These are phyloP conservation scores for Phoenoteleia sp. DNA, from an alignment of 2,888 invertebrate genomes.

Conservation along the genomic window DNA sequence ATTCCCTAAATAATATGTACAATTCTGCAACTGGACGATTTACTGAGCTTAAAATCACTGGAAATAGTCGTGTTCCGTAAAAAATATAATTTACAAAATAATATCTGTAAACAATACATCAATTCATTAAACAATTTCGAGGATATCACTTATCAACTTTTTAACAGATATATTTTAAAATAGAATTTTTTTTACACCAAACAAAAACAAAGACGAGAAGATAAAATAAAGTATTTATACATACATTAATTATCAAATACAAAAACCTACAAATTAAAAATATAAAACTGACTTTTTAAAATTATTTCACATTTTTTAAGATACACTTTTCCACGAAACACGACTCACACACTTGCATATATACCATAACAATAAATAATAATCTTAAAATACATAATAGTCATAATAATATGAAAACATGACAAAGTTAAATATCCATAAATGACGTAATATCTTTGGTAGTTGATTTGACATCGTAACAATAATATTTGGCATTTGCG, in stretches of 20 bases:
- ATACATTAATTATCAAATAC: neutral
- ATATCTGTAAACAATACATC: too few species aligned
- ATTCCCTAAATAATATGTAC: too few species aligned
- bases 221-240: too few species aligned
- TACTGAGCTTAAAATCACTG: conserved; percentile 49
- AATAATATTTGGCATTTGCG: conserved; percentile 66
- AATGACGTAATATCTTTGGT: conserved; percentile 66
- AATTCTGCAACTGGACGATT: conserved; percentile 56
- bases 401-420: conserved; percentile 44
- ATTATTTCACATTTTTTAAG: too few species aligned
- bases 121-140: too few species aligned
- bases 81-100: too few species aligned
- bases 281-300: neutral
- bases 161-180: too few species aligned
- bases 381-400: conserved; percentile 51
- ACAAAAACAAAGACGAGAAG: too few species aligned
- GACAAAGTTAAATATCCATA: conserved; percentile 39
- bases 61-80: conserved; percentile 1
- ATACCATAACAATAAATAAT: conserved; percentile 58
- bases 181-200: too few species aligned
- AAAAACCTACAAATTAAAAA: neutral
- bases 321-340: conserved; percentile 18
- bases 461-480: conserved; percentile 64
- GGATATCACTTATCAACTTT: too few species aligned
- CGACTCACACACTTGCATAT: conserved; percentile 25